Evolutionary conservation across 2,113 vertebrate species (phyloP), one percentile per base, ranked within the genome.

Genomic region (Syngnathus scovelli): DNA sequence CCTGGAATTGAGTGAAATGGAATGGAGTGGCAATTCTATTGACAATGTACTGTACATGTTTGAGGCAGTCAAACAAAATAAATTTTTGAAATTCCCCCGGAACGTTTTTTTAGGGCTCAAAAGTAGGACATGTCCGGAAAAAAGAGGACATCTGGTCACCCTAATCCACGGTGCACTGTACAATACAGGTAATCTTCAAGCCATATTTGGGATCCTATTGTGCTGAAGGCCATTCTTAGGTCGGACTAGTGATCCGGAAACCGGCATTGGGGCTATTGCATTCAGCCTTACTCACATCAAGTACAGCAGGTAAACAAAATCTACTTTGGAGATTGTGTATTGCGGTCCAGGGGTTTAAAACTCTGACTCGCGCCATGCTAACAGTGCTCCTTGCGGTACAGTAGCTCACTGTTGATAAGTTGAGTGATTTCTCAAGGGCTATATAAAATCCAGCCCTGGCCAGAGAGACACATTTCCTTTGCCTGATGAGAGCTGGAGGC

Each of bases 371-470:
- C 75, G 71, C 77, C 77, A 46, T 67, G 52, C 71, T 81, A 76
- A 77, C 79, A 65, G 37, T 63, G 77, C 37, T 88, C 85, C 81
- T 86, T 21, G 75, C 19, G 76, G 86, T 79, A 80, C 87, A 85
- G 87, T 88, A 89, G 87, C 87, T 87, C 86, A 85, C 75, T 66
- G 80, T 76, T 85, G 86, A 87, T 87, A 87, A 84, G 78, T 86
- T 83, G 81, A 90, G 80, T 83, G 80, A 89, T 90, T 89, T 90
- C 88, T 89, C 80, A 51, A 70, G 85, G 82, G 85, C 79, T 79
- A 68, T 15, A 74, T 89, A 81, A 85, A 85, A 86, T 43, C 72
- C 61, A 71, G 78, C 69, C 71, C 74, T 37, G 77, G 77, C 84
- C 82, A 60, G 69, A 60, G 87, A 89, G 88, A 84, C 83, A 83